Conservation (phyloP, 2,888 invertebrate species). For the Heteromyza rotundicornis region DNA sequence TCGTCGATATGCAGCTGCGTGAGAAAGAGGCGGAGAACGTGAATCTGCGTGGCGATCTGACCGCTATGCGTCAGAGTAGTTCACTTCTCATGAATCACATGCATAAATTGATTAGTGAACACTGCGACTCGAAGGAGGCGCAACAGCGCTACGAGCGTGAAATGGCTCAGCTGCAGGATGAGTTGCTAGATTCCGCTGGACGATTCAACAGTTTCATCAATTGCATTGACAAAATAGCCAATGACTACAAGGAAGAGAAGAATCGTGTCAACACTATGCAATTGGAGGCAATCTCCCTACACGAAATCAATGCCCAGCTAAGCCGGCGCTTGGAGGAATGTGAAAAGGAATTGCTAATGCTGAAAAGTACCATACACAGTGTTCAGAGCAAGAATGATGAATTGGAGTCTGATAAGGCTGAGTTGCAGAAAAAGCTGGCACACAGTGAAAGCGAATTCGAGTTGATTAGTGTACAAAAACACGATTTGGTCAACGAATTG, state of each 20-base stretch:
- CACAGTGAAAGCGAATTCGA: constrained; percentile 21
- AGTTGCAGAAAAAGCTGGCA: constrained; percentile 15
- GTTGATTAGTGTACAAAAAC: constrained; percentile 25
- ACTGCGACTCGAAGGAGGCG: constrained; percentile 24
- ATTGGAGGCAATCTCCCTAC: constrained; percentile 21
- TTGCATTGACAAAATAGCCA: constrained; percentile 40
- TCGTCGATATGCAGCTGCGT: constrained; percentile 58
- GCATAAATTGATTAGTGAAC: constrained; percentile 29
- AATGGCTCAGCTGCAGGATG: no score
- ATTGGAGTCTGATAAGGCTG: constrained; percentile 23
- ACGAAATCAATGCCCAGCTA: constrained; percentile 29
- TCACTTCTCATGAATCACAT: constrained; percentile 38
- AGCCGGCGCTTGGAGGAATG: constrained; percentile 19
- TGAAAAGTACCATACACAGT: constrained; percentile 22
- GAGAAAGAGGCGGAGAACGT: constrained; percentile 58
- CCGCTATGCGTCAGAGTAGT: constrained; percentile 34
- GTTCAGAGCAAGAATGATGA: constrained; percentile 26
- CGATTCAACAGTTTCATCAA: constrained; percentile 41
- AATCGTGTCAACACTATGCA: constrained; percentile 30
- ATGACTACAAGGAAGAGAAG: constrained; percentile 34
- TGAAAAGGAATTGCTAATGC: constrained; percentile 18
- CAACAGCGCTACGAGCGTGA: no score
- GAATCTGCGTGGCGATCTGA: constrained; percentile 37
- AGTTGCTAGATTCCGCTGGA: constrained; percentile 28
- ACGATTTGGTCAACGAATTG: constrained; percentile 22